Percentiles rank a stretch among this genome's conserved stretches.
phyloP scores from a whole-genome alignment of 2,113 vertebrate genomes.

The Prionailurus bengalensis region DNA sequence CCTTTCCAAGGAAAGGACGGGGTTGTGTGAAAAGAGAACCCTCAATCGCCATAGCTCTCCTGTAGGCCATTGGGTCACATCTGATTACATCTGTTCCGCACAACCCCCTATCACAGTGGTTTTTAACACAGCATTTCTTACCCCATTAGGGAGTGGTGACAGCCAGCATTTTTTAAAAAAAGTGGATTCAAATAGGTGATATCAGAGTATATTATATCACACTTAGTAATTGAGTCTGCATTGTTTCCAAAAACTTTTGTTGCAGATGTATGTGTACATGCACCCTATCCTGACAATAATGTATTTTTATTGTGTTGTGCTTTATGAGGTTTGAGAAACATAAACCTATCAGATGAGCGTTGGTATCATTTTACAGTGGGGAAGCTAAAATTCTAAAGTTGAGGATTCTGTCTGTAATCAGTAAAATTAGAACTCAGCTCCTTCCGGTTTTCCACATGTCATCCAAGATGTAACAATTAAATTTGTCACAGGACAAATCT shows the following conservation, averaged over 20 bases:
- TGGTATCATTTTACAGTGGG: background rate
- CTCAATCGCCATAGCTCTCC: background rate
- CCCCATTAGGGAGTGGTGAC: background rate
- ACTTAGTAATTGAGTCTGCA: background rate
- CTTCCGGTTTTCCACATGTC: background rate
- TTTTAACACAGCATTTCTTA: background rate
- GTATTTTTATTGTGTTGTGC: background rate
- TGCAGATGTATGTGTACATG: background rate
- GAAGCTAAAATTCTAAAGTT: background rate
- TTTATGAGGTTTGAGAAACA: slow-evolving; percentile 12
- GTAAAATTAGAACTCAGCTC: background rate
- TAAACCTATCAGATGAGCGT: background rate
- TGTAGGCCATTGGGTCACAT: background rate
- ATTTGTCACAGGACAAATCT: background rate
- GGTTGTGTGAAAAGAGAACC: background rate
- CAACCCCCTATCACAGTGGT: background rate
- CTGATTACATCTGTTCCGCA: background rate
- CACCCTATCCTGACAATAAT: background rate
- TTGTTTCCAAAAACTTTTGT: background rate
- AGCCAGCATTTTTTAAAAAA: background rate
- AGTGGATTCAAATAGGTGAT: background rate
- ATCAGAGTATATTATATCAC: background rate
- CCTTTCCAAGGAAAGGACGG: background rate
- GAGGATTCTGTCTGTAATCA: background rate
- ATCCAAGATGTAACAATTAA: background rate